Conservation (phyloP, 2,113 vertebrate genomes). For the Tragelaphus imberbis region DNA sequence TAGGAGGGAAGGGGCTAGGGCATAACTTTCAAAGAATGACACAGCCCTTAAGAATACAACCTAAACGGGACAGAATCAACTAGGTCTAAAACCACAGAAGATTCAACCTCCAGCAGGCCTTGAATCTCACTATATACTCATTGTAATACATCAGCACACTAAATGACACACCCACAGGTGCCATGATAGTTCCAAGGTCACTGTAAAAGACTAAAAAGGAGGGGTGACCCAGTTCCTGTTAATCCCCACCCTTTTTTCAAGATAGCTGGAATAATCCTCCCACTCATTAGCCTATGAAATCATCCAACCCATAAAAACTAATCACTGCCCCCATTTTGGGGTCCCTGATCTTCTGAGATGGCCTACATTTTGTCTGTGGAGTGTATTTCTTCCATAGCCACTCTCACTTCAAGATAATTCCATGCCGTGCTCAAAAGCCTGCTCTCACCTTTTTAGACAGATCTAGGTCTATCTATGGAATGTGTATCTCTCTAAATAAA, state of each 20-base stretch:
- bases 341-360: background rate
- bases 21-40: background rate
- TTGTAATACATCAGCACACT: background rate
- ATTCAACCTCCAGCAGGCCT: background rate
- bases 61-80: background rate
- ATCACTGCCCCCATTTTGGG: background rate
- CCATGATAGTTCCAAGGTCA: background rate
- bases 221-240: background rate
- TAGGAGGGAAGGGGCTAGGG: background rate
- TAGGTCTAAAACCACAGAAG: background rate
- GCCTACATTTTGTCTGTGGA: background rate
- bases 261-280: background rate
- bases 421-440: background rate
- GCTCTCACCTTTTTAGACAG: background rate
- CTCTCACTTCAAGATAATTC: background rate
- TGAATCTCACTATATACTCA: background rate
- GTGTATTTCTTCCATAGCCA: background rate
- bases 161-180: background rate
- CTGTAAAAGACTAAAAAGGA: background rate
- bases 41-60: background rate
- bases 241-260: background rate
- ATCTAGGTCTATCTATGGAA: background rate
- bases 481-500: background rate
- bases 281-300: background rate
- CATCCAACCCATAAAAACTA: background rate